These are phyloP conservation scores for Sminthurides bifidus DNA, from an alignment of 1,140 invertebrate genomes.

Conservation along the genomic window DNA sequence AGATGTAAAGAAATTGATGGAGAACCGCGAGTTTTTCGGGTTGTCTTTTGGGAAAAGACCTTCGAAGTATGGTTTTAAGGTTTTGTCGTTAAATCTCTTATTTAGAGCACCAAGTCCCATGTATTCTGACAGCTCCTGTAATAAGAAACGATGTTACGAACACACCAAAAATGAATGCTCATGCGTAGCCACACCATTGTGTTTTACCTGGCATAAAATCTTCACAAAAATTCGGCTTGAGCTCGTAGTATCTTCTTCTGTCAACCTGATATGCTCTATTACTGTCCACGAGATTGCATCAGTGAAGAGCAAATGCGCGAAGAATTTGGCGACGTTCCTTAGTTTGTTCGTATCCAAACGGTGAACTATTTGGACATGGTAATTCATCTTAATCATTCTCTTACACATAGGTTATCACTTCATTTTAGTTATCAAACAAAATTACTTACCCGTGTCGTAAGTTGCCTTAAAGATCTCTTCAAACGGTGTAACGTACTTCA, in stretches of 20 bases:
- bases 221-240: slow-evolving; percentile 97
- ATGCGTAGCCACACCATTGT: too few relatives aligned
- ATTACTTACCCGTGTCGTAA: slow-evolving; percentile 57
- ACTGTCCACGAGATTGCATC: slow-evolving; percentile 94
- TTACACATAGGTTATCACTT: background rate
- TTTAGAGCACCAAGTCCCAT: slow-evolving; percentile 90
- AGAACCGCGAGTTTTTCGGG: slow-evolving; percentile 91
- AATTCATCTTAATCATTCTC: background rate
- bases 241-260: slow-evolving; percentile 94
- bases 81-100: slow-evolving; percentile 43
- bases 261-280: slow-evolving; percentile 74
- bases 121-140: slow-evolving; percentile 85
- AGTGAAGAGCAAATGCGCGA: slow-evolving; percentile 89
- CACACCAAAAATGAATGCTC: too few relatives aligned
- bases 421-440: background rate
- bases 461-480: slow-evolving; percentile 92
- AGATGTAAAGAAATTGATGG: slow-evolving; percentile 98
- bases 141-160: background rate
- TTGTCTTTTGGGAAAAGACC: slow-evolving; percentile 92
- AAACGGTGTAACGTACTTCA: slow-evolving; percentile 81
- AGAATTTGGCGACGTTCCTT: slow-evolving; percentile 96
- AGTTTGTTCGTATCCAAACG: slow-evolving; percentile 91
- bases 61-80: slow-evolving; percentile 47
- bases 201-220: slow-evolving; percentile 59
- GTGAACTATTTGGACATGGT: slow-evolving; percentile 45